These are phyloP conservation scores for Eristalis pertinax DNA, from an alignment of 2,888 invertebrate species.

Conservation along the genomic window DNA sequence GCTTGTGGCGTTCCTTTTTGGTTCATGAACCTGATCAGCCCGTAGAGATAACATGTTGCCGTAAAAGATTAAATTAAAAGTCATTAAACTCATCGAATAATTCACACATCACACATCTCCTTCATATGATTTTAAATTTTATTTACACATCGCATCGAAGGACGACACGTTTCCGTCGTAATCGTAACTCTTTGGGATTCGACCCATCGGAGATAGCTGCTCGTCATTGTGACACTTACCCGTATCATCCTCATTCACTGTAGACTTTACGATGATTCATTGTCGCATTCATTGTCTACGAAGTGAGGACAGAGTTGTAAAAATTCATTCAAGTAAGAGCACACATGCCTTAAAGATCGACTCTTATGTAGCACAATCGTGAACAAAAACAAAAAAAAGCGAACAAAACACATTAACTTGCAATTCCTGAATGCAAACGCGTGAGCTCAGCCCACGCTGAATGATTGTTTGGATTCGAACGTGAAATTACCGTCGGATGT, in stretches of 20 bases:
- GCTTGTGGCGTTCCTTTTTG: no score
- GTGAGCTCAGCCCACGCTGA: no score
- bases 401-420: background rate
- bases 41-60: no score
- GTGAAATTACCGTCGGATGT: constrained; percentile 60
- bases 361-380: no score
- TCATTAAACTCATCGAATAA: no score
- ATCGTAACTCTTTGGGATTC: background rate
- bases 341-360: no score
- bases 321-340: background rate
- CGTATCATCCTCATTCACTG: background rate
- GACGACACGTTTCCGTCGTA: background rate
- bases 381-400: background rate
- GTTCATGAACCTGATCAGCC: no score
- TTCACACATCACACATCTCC: no score
- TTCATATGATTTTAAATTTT: no score
- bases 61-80: no score
- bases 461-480: constrained; percentile 14
- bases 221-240: background rate
- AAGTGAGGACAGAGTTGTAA: background rate
- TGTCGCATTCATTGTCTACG: background rate
- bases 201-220: background rate
- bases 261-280: background rate
- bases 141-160: no score
- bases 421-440: background rate